Conservation (phyloP, 1,140 invertebrate genomes). For the Paraescarpia echinospica region DNA sequence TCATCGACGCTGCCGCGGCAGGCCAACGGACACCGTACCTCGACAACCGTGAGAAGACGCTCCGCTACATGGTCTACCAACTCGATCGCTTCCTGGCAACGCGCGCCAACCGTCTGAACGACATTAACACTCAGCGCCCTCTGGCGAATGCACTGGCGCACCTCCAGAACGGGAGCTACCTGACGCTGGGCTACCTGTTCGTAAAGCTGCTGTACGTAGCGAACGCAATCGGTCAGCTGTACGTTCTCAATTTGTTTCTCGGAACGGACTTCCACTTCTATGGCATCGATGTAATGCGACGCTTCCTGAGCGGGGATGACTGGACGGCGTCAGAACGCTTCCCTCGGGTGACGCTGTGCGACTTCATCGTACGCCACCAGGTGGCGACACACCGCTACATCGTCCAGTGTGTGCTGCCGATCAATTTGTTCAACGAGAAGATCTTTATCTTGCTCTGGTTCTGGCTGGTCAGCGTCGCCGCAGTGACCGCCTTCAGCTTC, state of each 20-base stretch:
- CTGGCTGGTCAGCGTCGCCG: conserved; percentile 62
- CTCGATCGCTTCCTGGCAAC: conserved; percentile 31
- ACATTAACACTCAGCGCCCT: not conserved
- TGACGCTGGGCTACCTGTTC: conserved; percentile 52
- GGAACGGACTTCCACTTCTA: conserved; percentile 50
- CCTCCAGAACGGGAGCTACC: conserved; percentile 42
- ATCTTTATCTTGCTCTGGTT: conserved; percentile 65
- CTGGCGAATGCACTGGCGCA: not conserved
- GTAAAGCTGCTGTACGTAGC: conserved; percentile 55
- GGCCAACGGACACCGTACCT: conserved; percentile 50
- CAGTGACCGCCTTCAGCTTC: conserved; percentile 56
- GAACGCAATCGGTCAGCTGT: conserved; percentile 56
- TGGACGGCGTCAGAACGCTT: conserved; percentile 52
- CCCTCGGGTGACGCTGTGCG: conserved; percentile 55
- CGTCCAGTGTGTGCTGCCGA: conserved; percentile 62
- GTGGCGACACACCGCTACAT: conserved; percentile 58
- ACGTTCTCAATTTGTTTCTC: conserved; percentile 53
- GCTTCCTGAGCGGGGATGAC: conserved; percentile 49
- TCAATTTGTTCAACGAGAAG: conserved; percentile 63
- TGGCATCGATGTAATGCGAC: conserved; percentile 44
- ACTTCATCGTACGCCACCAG: conserved; percentile 54
- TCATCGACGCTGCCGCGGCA: conserved; percentile 37
- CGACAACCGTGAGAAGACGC: conserved; percentile 51
- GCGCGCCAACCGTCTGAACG: not conserved
- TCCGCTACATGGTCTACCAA: conserved; percentile 46